These are phyloP conservation scores for Lithobates pipiens DNA, from an alignment of 2,797 vertebrate genomes.

Conservation along the genomic window DNA sequence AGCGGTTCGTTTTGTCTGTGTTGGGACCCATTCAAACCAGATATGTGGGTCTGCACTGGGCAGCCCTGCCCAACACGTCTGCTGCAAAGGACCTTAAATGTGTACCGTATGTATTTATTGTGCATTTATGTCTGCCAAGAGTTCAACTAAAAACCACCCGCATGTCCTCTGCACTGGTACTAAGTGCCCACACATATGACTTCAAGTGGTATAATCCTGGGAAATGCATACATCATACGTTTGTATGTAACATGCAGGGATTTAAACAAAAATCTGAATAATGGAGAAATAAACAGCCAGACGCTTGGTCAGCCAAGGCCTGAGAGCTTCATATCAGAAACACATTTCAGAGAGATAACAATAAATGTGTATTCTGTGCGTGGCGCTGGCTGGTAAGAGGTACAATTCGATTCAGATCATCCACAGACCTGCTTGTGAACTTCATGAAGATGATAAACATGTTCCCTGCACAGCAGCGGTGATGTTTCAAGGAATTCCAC, in stretches of 20 bases:
- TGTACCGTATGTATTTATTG: not conserved
- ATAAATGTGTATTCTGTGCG: not conserved
- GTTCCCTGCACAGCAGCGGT: slow-evolving; percentile 18
- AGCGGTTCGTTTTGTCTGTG: too few species aligned
- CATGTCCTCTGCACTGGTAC: not conserved
- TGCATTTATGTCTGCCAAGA: not conserved
- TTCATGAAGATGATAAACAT: slow-evolving; percentile 26
- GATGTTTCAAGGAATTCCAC: slow-evolving; percentile 36
- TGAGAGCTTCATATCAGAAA: not conserved
- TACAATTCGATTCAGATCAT: not conserved
- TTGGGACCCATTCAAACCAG: too few species aligned
- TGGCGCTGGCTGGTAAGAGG: not conserved
- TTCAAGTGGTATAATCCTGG: too few species aligned
- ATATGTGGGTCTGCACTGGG: too few species aligned
- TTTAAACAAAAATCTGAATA: not conserved
- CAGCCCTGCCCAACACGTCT: too few species aligned
- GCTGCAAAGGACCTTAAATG: too few species aligned
- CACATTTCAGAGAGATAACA: not conserved
- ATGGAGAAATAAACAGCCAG: too few species aligned
- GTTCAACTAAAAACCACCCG: too few species aligned
- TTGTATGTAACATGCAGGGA: not conserved
- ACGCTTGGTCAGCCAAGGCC: not conserved
- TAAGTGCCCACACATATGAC: too few species aligned
- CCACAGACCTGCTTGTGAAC: slow-evolving; percentile 13
- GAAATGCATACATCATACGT: not conserved